These are phyloP conservation scores for Hylaeus volcanicus DNA, from an alignment of 1,140 invertebrate species.

Conservation along the genomic window DNA sequence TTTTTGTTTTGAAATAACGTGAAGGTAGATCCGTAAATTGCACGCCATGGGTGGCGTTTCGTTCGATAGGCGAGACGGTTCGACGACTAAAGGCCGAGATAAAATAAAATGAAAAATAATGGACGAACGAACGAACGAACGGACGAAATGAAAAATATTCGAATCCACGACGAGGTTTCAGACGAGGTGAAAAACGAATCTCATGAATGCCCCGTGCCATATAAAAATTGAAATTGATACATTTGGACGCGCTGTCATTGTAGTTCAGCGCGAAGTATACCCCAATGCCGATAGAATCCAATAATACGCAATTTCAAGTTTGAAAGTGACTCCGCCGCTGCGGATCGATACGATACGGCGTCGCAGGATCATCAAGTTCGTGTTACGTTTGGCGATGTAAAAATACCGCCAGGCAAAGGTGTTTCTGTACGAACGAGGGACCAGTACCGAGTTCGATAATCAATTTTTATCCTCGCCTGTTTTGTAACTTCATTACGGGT, in stretches of 20 bases:
- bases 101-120: background rate
- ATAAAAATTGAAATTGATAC: constrained; percentile 32
- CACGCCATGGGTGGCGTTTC: background rate
- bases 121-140: background rate
- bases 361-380: constrained; percentile 13
- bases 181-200: background rate
- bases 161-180: background rate
- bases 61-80: constrained; percentile 15
- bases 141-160: background rate
- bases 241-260: constrained; percentile 24
- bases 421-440: constrained; percentile 25
- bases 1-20: no score
- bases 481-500: constrained; percentile 41
- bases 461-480: constrained; percentile 36
- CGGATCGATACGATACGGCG: constrained; percentile 27
- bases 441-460: constrained; percentile 41
- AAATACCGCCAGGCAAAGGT: constrained; percentile 15
- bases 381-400: background rate
- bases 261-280: constrained; percentile 37
- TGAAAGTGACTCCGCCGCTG: constrained; percentile 25
- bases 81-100: constrained; percentile 22
- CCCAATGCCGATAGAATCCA: constrained; percentile 42
- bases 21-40: no score
- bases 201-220: background rate
- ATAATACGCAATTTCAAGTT: constrained; percentile 53